Conservation (phyloP, 2,888 invertebrate species). For the Rhingia rostrata region DNA sequence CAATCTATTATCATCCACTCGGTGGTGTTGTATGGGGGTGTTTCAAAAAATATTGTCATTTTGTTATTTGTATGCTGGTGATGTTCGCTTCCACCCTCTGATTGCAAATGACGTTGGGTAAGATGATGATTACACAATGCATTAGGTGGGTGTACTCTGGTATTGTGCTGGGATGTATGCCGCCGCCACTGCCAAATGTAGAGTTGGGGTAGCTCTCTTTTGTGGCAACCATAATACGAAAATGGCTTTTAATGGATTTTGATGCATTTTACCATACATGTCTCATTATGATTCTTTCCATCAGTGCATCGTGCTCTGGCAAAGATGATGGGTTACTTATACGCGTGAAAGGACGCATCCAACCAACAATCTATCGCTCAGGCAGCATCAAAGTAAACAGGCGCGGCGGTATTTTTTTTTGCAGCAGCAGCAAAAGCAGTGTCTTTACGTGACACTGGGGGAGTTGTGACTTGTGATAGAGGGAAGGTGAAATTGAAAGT, state of each 20-base stretch:
- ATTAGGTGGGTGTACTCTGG: constrained; percentile 61
- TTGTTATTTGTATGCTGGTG: constrained; percentile 59
- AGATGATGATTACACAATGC: constrained; percentile 73
- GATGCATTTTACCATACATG: constrained; percentile 73
- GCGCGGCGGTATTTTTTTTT: not conserved
- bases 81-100: constrained; percentile 53
- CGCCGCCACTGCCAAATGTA: constrained; percentile 13
- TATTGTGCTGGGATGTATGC: constrained; percentile 2
- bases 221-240: constrained; percentile 77
- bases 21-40: constrained; percentile 10
- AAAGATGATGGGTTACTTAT: constrained; percentile 69
- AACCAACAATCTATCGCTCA: constrained; percentile 51
- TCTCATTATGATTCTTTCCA: constrained; percentile 67
- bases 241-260: constrained; percentile 82
- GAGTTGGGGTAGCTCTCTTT: constrained; percentile 59
- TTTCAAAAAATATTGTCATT: constrained; percentile 72
- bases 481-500: too few relatives aligned
- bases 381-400: constrained; percentile 61
- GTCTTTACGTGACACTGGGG: not conserved
- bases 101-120: constrained; percentile 70
- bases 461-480: too few relatives aligned
- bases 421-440: not conserved
- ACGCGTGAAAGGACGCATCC: constrained; percentile 62
- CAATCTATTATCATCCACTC: constrained; percentile 68
- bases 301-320: constrained; percentile 13